A percentile compares a stretch with the other conserved stretches of the same genome.
phyloP scores from a whole-genome alignment of 2,797 vertebrate genomes.

The Melanitta fusca region DNA sequence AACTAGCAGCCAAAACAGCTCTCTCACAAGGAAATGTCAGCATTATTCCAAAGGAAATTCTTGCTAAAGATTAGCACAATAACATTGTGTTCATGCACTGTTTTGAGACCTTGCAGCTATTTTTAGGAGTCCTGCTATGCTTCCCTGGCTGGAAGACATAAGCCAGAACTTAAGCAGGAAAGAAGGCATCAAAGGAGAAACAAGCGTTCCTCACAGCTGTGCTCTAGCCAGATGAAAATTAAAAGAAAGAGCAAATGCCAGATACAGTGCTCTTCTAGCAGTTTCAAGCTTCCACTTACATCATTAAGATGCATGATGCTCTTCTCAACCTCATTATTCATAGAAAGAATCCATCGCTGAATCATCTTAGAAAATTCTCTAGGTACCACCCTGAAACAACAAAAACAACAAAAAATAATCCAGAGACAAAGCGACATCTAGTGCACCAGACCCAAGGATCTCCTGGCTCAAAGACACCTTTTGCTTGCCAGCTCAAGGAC shows the following conservation, averaged over 20 bases:
- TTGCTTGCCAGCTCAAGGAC: background rate
- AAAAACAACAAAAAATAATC: background rate
- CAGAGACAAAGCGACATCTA: background rate
- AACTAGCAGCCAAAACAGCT: background rate
- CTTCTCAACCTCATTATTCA: constrained; percentile 54
- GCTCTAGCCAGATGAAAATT: background rate
- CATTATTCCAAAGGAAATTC: background rate
- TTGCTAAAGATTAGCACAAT: background rate
- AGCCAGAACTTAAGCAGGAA: background rate
- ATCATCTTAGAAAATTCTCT: constrained; percentile 61
- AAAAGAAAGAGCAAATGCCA: background rate
- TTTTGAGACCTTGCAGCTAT: background rate
- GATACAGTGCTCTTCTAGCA: background rate
- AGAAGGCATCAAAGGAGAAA: background rate
- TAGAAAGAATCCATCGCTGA: constrained; percentile 63
- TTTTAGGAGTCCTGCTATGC: background rate
- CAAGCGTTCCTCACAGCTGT: background rate
- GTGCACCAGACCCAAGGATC: background rate
- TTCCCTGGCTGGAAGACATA: background rate
- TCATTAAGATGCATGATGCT: constrained; percentile 49
- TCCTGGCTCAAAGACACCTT: background rate
- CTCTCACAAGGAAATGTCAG: background rate
- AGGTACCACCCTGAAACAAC: constrained; percentile 1
- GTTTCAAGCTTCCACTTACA: constrained; percentile 40
- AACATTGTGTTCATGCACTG: background rate